Percentiles rank a stretch among this genome's conserved stretches.
Evolutionary conservation across 2,113 vertebrate species (phyloP).

Genomic region (Mixornis gularis): DNA sequence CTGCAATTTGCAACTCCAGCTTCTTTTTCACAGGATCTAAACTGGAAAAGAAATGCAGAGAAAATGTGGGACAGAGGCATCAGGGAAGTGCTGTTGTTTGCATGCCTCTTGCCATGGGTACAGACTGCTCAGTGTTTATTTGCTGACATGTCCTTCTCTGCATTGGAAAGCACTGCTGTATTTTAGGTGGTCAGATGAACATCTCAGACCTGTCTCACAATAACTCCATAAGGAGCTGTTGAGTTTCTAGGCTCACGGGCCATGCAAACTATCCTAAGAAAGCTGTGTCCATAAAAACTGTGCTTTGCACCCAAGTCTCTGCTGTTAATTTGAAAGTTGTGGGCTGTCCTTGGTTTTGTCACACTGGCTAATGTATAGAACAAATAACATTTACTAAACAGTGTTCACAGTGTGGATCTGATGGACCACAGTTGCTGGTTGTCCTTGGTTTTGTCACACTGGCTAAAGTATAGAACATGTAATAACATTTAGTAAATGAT

Average conservation of each 20-base stretch:
- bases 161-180: not conserved
- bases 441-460: not conserved
- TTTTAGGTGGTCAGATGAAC: not conserved
- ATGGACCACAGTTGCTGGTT: not conserved
- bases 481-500: not conserved
- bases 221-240: not conserved
- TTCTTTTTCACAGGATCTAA: not conserved
- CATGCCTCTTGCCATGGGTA: rapidly evolving
- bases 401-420: constrained; percentile 38
- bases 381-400: constrained; percentile 72
- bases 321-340: not conserved
- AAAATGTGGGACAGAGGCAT: too few species aligned
- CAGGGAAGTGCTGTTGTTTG: not conserved
- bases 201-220: not conserved
- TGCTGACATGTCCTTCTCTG: not conserved
- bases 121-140: not conserved
- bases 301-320: not conserved
- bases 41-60: not conserved
- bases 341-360: not conserved
- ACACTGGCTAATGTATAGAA: constrained; percentile 64
- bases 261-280: not conserved
- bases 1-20: not conserved
- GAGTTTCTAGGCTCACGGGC: not conserved
- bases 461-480: constrained; percentile 58
- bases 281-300: not conserved